Percentiles rank a stretch among this genome's conserved stretches.
Conservation (phyloP, 2,113 vertebrate genomes). For the Monarcha castaneiventris region DNA sequence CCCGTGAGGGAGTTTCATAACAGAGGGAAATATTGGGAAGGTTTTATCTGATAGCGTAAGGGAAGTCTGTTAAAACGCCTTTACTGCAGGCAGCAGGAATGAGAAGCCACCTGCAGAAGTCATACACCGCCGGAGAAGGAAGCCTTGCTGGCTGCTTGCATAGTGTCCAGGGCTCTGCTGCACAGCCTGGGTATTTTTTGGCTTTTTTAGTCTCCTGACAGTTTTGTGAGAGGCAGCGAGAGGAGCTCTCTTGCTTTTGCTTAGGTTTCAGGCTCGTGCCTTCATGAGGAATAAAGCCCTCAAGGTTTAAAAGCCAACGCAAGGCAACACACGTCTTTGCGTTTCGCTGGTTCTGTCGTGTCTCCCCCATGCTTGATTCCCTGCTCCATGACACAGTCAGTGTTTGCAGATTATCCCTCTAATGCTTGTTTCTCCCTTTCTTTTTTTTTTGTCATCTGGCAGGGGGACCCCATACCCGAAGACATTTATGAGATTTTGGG, state of each 20-base stretch:
- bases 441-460: constrained; percentile 49
- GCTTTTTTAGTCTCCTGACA: not conserved
- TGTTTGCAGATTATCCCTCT: not conserved
- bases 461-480: constrained; percentile 87
- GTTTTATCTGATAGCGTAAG: constrained; percentile 60
- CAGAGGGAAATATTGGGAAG: constrained; percentile 63
- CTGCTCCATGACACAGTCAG: not conserved
- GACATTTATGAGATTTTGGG: constrained; percentile 89
- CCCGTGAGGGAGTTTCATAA: constrained; percentile 56
- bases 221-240: not conserved
- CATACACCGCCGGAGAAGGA: constrained; percentile 23
- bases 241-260: not conserved
- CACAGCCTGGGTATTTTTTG: not conserved
- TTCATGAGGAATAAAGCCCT: not conserved
- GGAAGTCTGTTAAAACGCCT: constrained; percentile 65
- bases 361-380: accelerated
- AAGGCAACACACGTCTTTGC: accelerated
- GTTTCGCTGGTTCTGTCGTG: accelerated
- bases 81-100: constrained; percentile 38
- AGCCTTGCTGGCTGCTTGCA: not conserved
- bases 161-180: not conserved
- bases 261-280: not conserved
- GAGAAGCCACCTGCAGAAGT: constrained; percentile 58
- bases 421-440: not conserved
- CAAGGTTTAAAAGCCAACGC: not conserved